A percentile compares a stretch with the other conserved stretches of the same genome.
These are phyloP conservation scores for Menura novaehollandiae DNA, from an alignment of 2,113 vertebrate genomes.

Conservation along the genomic window DNA sequence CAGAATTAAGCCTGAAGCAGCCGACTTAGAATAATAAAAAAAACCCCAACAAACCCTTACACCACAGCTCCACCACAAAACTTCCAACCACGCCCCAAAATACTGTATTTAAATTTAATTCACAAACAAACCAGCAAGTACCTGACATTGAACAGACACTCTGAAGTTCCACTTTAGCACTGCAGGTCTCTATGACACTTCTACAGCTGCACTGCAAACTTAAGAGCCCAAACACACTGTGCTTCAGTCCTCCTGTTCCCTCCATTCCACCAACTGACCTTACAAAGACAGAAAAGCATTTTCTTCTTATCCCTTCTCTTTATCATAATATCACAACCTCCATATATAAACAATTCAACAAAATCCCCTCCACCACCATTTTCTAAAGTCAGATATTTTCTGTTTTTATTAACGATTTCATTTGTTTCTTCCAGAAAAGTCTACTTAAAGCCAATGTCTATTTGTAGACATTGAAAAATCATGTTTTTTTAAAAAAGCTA, in stretches of 20 bases:
- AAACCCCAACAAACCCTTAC: background rate
- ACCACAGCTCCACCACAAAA: background rate
- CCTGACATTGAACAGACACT: background rate
- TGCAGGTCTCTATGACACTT: background rate
- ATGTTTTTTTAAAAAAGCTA: background rate
- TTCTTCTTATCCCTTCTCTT: background rate
- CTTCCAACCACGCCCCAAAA: background rate
- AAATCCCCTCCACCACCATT: background rate
- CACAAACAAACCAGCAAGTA: background rate
- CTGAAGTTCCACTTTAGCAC: background rate
- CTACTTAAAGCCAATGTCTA: background rate
- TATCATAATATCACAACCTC: background rate
- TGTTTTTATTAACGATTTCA: background rate
- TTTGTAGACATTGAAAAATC: too few relatives aligned
- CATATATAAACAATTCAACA: background rate
- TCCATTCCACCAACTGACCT: background rate
- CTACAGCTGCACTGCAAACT: background rate
- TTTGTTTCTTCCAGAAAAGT: background rate
- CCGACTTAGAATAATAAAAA: background rate
- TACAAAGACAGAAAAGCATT: background rate
- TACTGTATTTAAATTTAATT: background rate
- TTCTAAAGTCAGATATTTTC: background rate
- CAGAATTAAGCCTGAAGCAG: background rate
- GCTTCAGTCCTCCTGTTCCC: accelerated
- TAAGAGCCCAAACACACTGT: background rate